Conservation (phyloP, 2,888 invertebrate genomes). For the Lypha dubia region DNA sequence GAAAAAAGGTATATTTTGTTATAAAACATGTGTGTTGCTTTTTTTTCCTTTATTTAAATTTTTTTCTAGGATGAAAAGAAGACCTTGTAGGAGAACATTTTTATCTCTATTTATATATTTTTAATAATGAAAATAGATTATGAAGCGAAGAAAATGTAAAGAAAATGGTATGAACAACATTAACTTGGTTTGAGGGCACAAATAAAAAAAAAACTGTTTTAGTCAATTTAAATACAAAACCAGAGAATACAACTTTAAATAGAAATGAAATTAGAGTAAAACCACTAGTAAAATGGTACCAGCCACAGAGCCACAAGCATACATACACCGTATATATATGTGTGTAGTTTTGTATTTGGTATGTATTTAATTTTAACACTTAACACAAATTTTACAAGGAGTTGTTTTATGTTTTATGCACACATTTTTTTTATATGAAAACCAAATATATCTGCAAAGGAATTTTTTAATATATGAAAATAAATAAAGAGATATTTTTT, state of each 20-base stretch:
- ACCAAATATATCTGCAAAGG: too few relatives aligned
- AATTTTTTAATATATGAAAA: too few relatives aligned
- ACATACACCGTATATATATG: slow-evolving; percentile 19
- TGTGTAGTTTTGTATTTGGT: background rate
- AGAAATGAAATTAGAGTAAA: slow-evolving; percentile 13
- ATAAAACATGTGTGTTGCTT: too few relatives aligned
- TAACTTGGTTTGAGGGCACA: background rate
- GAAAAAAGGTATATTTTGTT: background rate
- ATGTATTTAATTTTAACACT: background rate
- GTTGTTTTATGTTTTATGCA: too few relatives aligned
- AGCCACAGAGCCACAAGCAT: slow-evolving; percentile 56
- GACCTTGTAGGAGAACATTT: background rate
- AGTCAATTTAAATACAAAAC: slow-evolving; percentile 19
- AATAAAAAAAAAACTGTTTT: background rate
- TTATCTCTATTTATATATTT: slow-evolving; percentile 8
- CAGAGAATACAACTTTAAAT: slow-evolving; percentile 15
- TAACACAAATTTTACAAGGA: slow-evolving; percentile 2
- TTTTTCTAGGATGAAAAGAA: background rate
- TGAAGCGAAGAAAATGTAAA: background rate
- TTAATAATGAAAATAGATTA: slow-evolving; percentile 29
- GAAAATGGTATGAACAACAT: background rate
- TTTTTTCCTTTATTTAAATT: background rate
- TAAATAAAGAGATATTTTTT: too few relatives aligned
- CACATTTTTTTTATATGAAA: too few relatives aligned
- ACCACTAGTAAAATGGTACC: slow-evolving; percentile 65